These are phyloP conservation scores for Tokudaia tokunoshimensis DNA, from an alignment of 2,797 vertebrate species.

Conservation along the genomic window DNA sequence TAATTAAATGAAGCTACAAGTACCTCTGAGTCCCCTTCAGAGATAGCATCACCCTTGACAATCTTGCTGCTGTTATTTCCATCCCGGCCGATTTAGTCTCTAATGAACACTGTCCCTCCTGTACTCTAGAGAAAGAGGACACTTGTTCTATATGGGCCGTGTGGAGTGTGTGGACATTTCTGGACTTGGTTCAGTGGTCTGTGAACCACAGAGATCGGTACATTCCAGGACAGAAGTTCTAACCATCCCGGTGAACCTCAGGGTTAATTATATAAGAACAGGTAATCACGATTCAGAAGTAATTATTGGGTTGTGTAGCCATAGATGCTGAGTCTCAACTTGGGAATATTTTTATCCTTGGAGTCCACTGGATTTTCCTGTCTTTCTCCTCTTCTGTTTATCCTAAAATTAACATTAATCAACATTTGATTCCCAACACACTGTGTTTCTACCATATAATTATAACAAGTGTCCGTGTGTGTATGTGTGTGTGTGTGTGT, in stretches of 20 bases:
- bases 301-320: constrained; percentile 82
- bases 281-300: constrained; percentile 82
- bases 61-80: not conserved
- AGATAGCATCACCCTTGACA: not conserved
- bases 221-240: constrained; percentile 63
- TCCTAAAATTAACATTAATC: constrained; percentile 88
- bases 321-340: constrained; percentile 77
- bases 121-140: not conserved
- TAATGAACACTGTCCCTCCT: not conserved
- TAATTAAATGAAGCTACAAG: constrained; percentile 45
- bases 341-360: constrained; percentile 83
- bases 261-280: constrained; percentile 84
- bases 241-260: constrained; percentile 66
- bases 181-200: constrained; percentile 69
- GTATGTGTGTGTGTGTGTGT: not conserved
- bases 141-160: not conserved
- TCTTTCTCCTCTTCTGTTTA: constrained; percentile 84
- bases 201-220: constrained; percentile 56
- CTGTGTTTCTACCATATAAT: constrained; percentile 80
- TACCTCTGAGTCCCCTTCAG: not conserved
- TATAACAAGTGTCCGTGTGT: constrained; percentile 76
- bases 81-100: constrained; percentile 33
- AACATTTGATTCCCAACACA: constrained; percentile 78
- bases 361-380: constrained; percentile 78
- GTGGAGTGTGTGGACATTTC: constrained; percentile 39